Base-by-base conservation (phyloP, 2,797 vertebrate species). In the Pipistrellus kuhlii region DNA sequence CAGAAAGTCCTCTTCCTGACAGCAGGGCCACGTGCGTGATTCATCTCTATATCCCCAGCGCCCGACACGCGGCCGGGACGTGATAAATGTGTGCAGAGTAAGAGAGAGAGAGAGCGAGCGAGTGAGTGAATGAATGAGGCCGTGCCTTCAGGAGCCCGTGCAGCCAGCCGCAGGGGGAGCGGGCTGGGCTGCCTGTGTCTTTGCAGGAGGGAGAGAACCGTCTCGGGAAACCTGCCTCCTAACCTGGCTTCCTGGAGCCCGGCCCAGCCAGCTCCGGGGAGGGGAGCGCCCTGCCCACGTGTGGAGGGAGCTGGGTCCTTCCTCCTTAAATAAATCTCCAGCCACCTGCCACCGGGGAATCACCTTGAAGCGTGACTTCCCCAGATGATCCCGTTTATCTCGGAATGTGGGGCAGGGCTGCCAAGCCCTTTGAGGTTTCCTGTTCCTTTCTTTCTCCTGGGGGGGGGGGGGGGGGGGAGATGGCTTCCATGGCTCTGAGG, bases 71-170 rank as follows among this genome's bases (percentile, higher is more conserved):
- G 18, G 59, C 38, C 0, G 81, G 96, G 89, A 86, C 27, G 13
- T 95, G 95, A 94, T 78, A 75, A 91, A 95, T 75, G 94, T 3
- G n/a, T 81, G 94, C 32, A 72, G 91, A 94, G 95, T 94, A 89
- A 77, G 91, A 17, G 82, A 86, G 91, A 86, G 91, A 91, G 95
- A 88, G 86, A 48, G 46, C 3, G 46, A 48, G 46, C 13, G 85
- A 84, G 82, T 64, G 94, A 94, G 94, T 66, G 96, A 96, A 81
- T 95, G 96, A 96, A 96, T 59, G 91, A 94, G 97, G 95, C 95
- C 48, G 41, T 7, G 88, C 83, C 10, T 35, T 73, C 38, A 8
- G 64, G 91, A 86, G 14, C 35, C 53, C 8, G 44, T 35, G 95
- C 75, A 92, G 86, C 59, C 76, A 55, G 89, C 92, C 27, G 92